Base-by-base conservation (phyloP, 2,113 vertebrate species). In the Pelvicachromis taeniatus region DNA sequence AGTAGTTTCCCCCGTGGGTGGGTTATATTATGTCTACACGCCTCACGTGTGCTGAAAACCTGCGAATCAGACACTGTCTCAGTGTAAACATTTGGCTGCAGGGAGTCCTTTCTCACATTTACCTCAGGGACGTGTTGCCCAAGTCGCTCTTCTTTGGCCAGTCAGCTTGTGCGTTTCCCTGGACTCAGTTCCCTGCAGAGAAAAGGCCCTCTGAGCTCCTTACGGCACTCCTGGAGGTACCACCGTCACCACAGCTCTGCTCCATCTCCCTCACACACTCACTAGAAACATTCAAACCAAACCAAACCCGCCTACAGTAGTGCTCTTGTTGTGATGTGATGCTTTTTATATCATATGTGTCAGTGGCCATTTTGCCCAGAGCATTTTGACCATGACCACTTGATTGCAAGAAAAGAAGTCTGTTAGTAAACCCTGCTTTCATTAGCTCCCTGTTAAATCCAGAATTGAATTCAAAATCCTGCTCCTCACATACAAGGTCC, bases 321-420 rank as follows among this genome's bases (percentile, higher is more conserved):
- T 77, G 6, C 75, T 91, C 83, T 91, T 94, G 91, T 94, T 93
- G 40, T 40, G 54, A 77, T 3, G 38, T 14, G 75, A 75, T 87
- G 92, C 89, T 94, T 94, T 94, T 93, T 93, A 95, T 90, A 92
- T 89, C 91, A 84, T 89, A 48, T 91, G 82, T 92, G 91, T 90
- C 87, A 90, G 83, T 88, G 90, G 79, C 86, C 88, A 85, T 82
- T 80, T 85, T 55, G 31, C 65, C 29, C 29, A 6, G 78, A 48
- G 78, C 40, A 8, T 78, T 80, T 54, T 50, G 38, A 73, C 84
- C 82, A 17, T 52, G 59, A 56, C 77, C 53, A 17, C 83, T 80
- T 40, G 80, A 88, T 59, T 82, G 42, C 17, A 45, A 80, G 81
- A 88, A 81, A 84, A 83, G 75, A 55, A 23, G 42, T 59, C 86